These are phyloP conservation scores for Eulemur albifrons DNA, from an alignment of 2,797 vertebrate species.

Conservation along the genomic window DNA sequence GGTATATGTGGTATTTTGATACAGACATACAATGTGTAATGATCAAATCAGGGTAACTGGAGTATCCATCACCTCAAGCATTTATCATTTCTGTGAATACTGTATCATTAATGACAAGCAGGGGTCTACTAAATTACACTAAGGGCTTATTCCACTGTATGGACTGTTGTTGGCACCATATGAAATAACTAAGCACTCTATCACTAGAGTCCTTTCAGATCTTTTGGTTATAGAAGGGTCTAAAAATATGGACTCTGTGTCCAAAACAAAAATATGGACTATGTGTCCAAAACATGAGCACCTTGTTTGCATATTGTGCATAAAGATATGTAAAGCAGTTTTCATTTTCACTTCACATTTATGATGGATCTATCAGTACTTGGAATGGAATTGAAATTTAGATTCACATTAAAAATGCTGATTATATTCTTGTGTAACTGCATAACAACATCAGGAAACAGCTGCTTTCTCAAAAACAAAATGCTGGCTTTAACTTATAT, in stretches of 20 bases:
- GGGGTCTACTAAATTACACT: neutral
- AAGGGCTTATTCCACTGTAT: neutral
- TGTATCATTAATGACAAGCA: neutral
- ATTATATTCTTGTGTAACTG: conserved; percentile 62
- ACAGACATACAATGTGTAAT: neutral
- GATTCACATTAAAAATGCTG: conserved; percentile 62
- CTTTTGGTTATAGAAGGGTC: neutral
- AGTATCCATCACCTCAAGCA: neutral
- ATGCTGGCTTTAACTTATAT: conserved; percentile 48
- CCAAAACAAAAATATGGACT: conserved; percentile 24
- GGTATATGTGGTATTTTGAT: neutral
- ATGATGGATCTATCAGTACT: conserved; percentile 24
- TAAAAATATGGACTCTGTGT: conserved; percentile 28
- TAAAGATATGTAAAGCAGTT: conserved; percentile 51
- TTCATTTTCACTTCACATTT: conserved; percentile 63
- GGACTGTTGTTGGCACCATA: neutral
- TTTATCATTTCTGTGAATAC: neutral
- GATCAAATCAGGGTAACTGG: neutral
- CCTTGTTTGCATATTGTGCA: neutral
- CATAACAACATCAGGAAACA: conserved; percentile 66
- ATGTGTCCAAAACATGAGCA: neutral
- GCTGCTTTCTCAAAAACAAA: conserved; percentile 50
- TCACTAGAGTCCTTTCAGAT: neutral
- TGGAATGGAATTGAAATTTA: conserved; percentile 60
- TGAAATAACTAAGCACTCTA: neutral